Base-by-base conservation (phyloP, 1,140 invertebrate genomes). In the Ladona fulva region DNA sequence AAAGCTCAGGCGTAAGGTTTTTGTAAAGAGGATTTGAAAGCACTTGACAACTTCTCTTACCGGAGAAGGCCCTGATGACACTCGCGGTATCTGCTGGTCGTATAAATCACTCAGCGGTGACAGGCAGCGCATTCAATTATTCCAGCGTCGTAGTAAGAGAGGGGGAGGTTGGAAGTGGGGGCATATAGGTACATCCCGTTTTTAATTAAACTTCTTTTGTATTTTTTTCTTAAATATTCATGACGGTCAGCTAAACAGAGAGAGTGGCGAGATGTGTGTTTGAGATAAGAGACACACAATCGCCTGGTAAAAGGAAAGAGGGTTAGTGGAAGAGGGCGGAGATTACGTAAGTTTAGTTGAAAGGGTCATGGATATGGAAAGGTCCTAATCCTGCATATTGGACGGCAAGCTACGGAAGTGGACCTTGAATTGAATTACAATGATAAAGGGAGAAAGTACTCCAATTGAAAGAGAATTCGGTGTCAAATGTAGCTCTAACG, bases 171-270 rank as follows among this genome's bases (percentile, higher is more conserved):
- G 52, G 14, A 19, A 66, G 52, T 6, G 52, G n/a, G 52, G 44
- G 19, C 44, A 19, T 10, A 19, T n/a, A 19, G 10, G 44, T 66
- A 12, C 52, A 66, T 66, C 52, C 52, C 52, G 52, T 66, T 66
- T 66, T 66, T 66, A 66, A 66, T 66, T 66, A 66, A 66, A 66
- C n/a, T 66, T 66, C 52, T 66, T 66, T 66, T 66, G 52, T 66
- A 66, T 66, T 66, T 66, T 66, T 66, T 66, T 16, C 52, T 66
- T 66, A 19, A 66, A 66, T 66, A 66, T 66, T 66, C 52, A 66
- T 66, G 52, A 66, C 12, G 52, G 52, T 22, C 16, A 66, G 52
- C 52, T 66, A 6, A 66, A 66, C 10, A 19, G 52, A 66, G 52
- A 66, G 52, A 66, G 52, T 66, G n/a, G n/a, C 12, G 52, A 66